A percentile compares a stretch with the other conserved stretches of the same genome.
These are phyloP conservation scores for Lysandra bellargus DNA, from an alignment of 2,888 invertebrate genomes.

Conservation along the genomic window DNA sequence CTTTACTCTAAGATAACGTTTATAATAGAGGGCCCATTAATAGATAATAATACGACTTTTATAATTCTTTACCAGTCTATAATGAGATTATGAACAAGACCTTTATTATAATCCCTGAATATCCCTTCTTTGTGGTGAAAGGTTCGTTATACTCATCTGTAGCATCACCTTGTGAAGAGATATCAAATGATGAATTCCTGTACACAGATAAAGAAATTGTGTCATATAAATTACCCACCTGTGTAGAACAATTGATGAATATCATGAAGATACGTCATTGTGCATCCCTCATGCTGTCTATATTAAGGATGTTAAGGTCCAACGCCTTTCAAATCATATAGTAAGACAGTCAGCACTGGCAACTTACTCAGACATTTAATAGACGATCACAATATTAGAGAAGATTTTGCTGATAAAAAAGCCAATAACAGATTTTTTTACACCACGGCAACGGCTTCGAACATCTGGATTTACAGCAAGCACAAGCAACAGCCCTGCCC, in stretches of 20 bases:
- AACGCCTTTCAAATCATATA: background rate
- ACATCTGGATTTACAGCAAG: too few relatives aligned
- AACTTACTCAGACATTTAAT: too few relatives aligned
- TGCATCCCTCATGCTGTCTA: slow-evolving; percentile 23
- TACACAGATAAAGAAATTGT: slow-evolving; percentile 32
- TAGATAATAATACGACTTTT: slow-evolving; percentile 34
- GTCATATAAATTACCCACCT: slow-evolving; percentile 36
- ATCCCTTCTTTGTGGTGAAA: slow-evolving; percentile 40
- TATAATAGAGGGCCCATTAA: slow-evolving; percentile 38
- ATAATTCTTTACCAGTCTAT: slow-evolving; percentile 36
- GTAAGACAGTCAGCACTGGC: too few relatives aligned
- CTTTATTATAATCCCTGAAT: slow-evolving; percentile 38
- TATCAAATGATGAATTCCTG: slow-evolving; percentile 33
- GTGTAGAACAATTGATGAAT: slow-evolving; percentile 30
- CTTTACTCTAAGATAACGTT: slow-evolving; percentile 41
- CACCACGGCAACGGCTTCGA: too few relatives aligned
- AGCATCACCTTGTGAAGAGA: slow-evolving; percentile 35
- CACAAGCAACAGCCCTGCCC: too few relatives aligned
- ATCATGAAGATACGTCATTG: slow-evolving; percentile 24
- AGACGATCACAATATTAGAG: too few relatives aligned
- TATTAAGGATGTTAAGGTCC: slow-evolving; percentile 33
- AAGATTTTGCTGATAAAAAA: too few relatives aligned
- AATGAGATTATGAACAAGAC: slow-evolving; percentile 33
- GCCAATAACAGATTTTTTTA: too few relatives aligned
- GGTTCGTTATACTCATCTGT: slow-evolving; percentile 37